Evolutionary conservation across 2,797 vertebrate genomes (phyloP).

Genomic region (Siniperca scherzeri): DNA sequence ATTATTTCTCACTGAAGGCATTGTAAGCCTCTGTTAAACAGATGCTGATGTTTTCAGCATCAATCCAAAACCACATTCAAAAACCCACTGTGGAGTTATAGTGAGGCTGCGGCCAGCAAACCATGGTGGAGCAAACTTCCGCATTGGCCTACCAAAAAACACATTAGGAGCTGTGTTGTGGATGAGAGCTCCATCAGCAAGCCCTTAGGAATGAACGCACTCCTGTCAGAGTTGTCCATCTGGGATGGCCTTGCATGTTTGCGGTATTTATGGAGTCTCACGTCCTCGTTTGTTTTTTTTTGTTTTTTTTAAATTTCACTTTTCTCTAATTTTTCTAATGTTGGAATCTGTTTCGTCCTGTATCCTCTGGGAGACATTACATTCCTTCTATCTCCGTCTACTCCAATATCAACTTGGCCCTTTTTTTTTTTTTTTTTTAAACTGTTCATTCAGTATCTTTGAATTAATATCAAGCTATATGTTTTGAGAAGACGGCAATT

Average conservation of each 20-base stretch:
- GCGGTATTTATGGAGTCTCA: constrained; percentile 68
- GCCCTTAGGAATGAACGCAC: constrained; percentile 56
- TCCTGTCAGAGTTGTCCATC: constrained; percentile 46
- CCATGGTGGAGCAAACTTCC: constrained; percentile 54
- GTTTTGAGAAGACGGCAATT: constrained; percentile 31
- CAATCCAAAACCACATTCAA: constrained; percentile 41
- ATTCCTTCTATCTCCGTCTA: constrained; percentile 58
- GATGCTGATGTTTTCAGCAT: constrained; percentile 45
- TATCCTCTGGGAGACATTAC: constrained; percentile 58
- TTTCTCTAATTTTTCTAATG: constrained; percentile 48
- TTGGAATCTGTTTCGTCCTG: constrained; percentile 41
- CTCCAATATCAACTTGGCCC: constrained; percentile 46
- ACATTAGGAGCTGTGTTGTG: constrained; percentile 60
- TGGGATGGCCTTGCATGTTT: constrained; percentile 55
- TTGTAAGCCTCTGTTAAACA: constrained; percentile 18
- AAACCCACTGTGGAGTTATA: constrained; percentile 45
- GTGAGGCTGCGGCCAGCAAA: constrained; percentile 52
- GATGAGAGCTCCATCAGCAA: constrained; percentile 49
- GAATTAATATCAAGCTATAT: constrained; percentile 36
- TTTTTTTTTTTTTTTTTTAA: constrained; percentile 11
- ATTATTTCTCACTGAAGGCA: constrained; percentile 20
- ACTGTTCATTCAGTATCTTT: constrained; percentile 10
- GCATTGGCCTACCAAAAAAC: constrained; percentile 39
- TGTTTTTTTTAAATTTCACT: constrained; percentile 28
- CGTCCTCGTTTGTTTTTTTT: constrained; percentile 26